Percentiles rank a stretch among this genome's conserved stretches.
Evolutionary conservation across 2,888 invertebrate species (phyloP).

Genomic region (Cheilosia impressa): DNA sequence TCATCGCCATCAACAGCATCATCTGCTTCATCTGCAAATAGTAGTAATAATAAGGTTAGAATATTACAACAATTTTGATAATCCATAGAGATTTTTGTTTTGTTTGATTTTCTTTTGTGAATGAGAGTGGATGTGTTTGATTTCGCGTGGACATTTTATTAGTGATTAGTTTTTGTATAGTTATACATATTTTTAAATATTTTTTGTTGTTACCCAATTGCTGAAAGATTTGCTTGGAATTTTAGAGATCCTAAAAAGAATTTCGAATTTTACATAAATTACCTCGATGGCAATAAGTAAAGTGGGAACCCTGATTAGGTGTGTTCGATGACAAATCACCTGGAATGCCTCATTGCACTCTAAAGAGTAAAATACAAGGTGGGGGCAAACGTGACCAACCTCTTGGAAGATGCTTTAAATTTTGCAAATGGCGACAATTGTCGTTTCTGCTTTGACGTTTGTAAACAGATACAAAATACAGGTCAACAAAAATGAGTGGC

Average conservation of each 20-base stretch:
- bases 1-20: conserved; percentile 71
- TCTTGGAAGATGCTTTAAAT: too few species aligned
- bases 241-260: neutral
- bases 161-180: conserved; percentile 1
- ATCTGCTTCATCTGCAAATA: conserved; percentile 77
- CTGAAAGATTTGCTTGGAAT: conserved; percentile 45
- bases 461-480: too few species aligned
- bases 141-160: conserved; percentile 5
- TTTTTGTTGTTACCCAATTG: neutral
- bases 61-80: conserved; percentile 30
- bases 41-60: conserved; percentile 74
- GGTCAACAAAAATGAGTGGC: too few species aligned
- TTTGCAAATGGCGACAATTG: too few species aligned
- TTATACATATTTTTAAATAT: neutral
- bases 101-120: conserved; percentile 6
- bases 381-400: too few species aligned
- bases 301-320: too few species aligned
- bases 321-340: too few species aligned
- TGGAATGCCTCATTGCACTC: too few species aligned
- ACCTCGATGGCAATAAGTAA: too few species aligned
- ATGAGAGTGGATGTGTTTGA: conserved; percentile 10
- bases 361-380: too few species aligned
- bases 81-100: conserved; percentile 18
- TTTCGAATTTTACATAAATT: too few species aligned
- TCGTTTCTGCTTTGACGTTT: too few species aligned